phyloP scores from a whole-genome alignment of 1,140 invertebrate species.

The Scaptomyza graminum region DNA sequence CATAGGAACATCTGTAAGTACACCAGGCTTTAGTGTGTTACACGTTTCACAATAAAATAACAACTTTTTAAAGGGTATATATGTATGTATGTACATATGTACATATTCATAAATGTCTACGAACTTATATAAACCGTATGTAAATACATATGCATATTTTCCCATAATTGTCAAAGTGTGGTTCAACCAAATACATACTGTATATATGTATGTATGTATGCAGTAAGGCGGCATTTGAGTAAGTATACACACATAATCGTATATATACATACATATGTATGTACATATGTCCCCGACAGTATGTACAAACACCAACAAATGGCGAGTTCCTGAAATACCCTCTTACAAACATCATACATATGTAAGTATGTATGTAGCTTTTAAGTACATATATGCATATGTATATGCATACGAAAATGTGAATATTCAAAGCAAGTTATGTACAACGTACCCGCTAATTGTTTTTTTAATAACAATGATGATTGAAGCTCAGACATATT shows the following conservation, averaged over 20 bases:
- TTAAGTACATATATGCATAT: slow-evolving; percentile 1
- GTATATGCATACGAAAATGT: neutral
- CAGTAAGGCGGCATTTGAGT: too few species aligned
- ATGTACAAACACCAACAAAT: neutral
- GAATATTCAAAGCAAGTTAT: slow-evolving; percentile 28
- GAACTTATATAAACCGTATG: neutral
- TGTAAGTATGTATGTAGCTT: neutral
- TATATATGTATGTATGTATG: neutral
- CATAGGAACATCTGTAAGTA: too few species aligned
- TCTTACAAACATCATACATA: neutral
- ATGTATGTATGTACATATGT: too few species aligned
- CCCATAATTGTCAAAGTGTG: too few species aligned
- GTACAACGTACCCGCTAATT: slow-evolving; percentile 92
- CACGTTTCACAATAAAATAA: too few species aligned
- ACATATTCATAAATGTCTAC: too few species aligned
- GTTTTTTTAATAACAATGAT: slow-evolving; percentile 96
- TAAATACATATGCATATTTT: slow-evolving; percentile 1
- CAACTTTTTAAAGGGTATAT: too few species aligned
- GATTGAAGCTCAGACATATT: slow-evolving; percentile 96
- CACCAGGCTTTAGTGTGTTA: too few species aligned
- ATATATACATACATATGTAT: neutral
- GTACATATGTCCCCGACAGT: neutral
- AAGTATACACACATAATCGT: neutral
- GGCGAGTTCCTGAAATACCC: neutral
- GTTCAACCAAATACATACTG: too few species aligned